phyloP scores from a whole-genome alignment of 2,888 invertebrate species.

The Synanthedon vespiformis region DNA sequence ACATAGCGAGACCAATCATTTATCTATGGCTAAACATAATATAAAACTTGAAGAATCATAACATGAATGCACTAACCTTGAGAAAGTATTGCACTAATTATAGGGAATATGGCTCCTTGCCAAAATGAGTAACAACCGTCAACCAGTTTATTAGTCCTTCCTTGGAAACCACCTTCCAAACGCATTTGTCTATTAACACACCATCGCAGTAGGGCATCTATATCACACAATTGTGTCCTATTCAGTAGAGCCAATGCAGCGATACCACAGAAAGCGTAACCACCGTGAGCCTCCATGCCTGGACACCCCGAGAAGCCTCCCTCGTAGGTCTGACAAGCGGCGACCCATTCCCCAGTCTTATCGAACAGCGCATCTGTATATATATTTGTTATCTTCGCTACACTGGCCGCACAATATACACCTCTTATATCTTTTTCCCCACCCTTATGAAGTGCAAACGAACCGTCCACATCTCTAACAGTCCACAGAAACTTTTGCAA shows the following conservation, averaged over 20 bases:
- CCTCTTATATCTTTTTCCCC: constrained; percentile 96
- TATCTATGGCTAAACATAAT: no score
- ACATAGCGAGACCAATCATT: no score
- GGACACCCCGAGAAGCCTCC: constrained; percentile 94
- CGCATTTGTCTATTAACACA: constrained; percentile 90
- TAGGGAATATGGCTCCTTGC: constrained; percentile 94
- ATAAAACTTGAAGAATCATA: neutral
- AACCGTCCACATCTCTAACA: constrained; percentile 86
- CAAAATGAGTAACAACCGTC: constrained; percentile 99
- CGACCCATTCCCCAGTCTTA: constrained; percentile 92
- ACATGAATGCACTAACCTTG: constrained; percentile 34
- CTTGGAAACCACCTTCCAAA: constrained; percentile 97
- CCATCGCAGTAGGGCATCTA: constrained; percentile 86
- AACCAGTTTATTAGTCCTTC: constrained; percentile 97
- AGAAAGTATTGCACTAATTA: constrained; percentile 81
- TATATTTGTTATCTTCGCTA: constrained; percentile 87
- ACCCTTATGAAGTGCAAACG: constrained; percentile 89
- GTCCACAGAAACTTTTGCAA: constrained; percentile 83
- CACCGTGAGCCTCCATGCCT: constrained; percentile 98
- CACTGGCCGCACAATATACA: constrained; percentile 95
- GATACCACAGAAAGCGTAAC: constrained; percentile 98
- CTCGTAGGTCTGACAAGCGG: constrained; percentile 97
- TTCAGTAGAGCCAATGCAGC: constrained; percentile 89
- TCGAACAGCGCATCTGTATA: constrained; percentile 83
- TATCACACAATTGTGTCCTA: constrained; percentile 79